Conservation (phyloP, 1,140 invertebrate species). For the Solenopsis fugax region DNA sequence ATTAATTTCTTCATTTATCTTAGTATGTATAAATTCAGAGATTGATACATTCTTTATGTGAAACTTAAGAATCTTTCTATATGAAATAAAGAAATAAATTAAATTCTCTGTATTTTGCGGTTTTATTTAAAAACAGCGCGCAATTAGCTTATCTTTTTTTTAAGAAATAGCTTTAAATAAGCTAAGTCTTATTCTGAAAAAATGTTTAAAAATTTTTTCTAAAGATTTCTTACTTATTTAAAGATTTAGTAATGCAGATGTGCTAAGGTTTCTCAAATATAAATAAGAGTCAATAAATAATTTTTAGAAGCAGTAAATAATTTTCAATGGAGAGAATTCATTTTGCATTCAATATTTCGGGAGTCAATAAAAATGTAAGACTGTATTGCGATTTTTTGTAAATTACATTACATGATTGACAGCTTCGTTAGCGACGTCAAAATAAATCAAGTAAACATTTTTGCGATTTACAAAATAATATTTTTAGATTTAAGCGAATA, state of each 20-base stretch:
- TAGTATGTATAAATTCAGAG: background rate
- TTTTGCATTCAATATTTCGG: background rate
- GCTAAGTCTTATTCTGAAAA: background rate
- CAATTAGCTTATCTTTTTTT: no score
- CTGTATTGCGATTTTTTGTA: background rate
- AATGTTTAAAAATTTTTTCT: background rate
- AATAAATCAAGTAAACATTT: background rate
- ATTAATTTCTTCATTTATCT: background rate
- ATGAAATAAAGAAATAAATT: background rate
- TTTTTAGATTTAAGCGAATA: slow-evolving; percentile 47
- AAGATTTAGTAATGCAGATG: background rate
- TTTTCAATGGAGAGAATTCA: background rate
- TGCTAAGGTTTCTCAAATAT: background rate
- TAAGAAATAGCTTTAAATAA: background rate
- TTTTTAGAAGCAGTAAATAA: background rate
- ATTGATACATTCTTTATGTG: background rate
- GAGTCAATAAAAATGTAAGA: background rate
- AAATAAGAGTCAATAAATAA: background rate
- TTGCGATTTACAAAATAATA: slow-evolving; percentile 22
- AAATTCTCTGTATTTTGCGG: background rate
- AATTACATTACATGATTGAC: background rate
- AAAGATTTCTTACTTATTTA: background rate
- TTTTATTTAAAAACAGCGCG: background rate
- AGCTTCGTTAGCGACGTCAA: background rate
- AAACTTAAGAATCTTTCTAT: background rate